These are phyloP conservation scores for Enchytraeus crypticus DNA, from an alignment of 2,888 invertebrate species.

Conservation along the genomic window DNA sequence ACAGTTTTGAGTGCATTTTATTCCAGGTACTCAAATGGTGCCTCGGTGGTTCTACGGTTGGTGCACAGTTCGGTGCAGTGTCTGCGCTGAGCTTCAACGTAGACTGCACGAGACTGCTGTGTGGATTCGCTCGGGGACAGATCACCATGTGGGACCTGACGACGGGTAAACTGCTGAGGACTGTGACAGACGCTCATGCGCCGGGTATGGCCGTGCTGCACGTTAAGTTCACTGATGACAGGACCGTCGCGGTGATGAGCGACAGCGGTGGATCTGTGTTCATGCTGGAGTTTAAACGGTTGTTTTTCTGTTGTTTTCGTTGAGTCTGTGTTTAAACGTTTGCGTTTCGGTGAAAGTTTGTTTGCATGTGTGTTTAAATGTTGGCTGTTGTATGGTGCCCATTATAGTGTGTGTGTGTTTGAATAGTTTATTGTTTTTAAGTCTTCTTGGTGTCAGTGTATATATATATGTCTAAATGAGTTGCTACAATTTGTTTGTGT, in stretches of 20 bases:
- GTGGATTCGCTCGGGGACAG: slow-evolving; percentile 69
- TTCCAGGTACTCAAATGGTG: slow-evolving; percentile 86
- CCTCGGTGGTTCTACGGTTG: slow-evolving; percentile 58
- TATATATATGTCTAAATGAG: no score
- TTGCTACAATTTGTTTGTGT: no score
- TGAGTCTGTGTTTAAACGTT: no score
- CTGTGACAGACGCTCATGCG: slow-evolving; percentile 71
- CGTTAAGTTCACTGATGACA: slow-evolving; percentile 64
- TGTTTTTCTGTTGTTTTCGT: no score
- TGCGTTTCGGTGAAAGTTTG: no score
- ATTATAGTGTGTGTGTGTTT: no score
- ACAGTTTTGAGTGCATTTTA: no score
- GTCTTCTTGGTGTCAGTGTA: no score
- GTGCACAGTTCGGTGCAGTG: slow-evolving; percentile 61
- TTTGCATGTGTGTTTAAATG: no score
- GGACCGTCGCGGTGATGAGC: slow-evolving; percentile 68
- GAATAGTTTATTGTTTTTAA: no score
- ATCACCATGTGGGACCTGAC: slow-evolving; percentile 78
- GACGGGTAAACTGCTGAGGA: slow-evolving; percentile 64
- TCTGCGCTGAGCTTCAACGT: slow-evolving; percentile 70
- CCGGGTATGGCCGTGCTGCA: slow-evolving; percentile 74
- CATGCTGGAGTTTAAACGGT: slow-evolving; percentile 73
- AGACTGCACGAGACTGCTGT: slow-evolving; percentile 74
- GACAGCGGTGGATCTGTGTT: slow-evolving; percentile 94
- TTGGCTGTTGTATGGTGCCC: no score